Evolutionary conservation across 2,113 vertebrate species (phyloP).

Genomic region (Oreotrochilus melanogaster): DNA sequence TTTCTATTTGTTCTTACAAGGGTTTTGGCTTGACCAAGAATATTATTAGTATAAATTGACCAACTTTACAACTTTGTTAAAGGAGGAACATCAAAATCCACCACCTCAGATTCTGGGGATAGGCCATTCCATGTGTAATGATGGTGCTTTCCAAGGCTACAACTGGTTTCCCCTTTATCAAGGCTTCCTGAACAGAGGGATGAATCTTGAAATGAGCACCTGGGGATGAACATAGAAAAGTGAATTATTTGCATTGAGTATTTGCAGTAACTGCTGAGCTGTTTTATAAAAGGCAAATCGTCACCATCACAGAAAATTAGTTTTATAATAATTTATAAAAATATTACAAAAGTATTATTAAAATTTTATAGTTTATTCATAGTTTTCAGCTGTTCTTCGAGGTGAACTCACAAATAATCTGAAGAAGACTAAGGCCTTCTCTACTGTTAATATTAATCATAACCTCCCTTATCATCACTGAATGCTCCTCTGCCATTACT

Average conservation of each 20-base stretch:
- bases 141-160: conserved; percentile 92
- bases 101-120: conserved; percentile 89
- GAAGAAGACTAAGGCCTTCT: neutral
- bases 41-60: too few relatives aligned
- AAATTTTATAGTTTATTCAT: too few relatives aligned
- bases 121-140: conserved; percentile 92
- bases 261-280: neutral
- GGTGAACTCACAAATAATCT: neutral
- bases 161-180: conserved; percentile 81
- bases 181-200: conserved; percentile 81
- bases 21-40: neutral
- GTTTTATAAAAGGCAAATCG: neutral
- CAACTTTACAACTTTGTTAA: neutral
- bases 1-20: neutral
- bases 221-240: conserved; percentile 47
- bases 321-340: too few relatives aligned
- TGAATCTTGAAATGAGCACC: conserved; percentile 82
- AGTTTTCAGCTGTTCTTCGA: neutral
- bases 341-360: too few relatives aligned
- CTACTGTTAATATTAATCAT: neutral
- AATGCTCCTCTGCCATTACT: neutral
- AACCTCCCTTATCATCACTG: neutral
- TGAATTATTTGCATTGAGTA: neutral
- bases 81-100: neutral
- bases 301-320: neutral